Evolutionary conservation across 2,888 invertebrate genomes (phyloP), one percentile per base, ranked within the genome.

Genomic region (Hyposoter dolosus): DNA sequence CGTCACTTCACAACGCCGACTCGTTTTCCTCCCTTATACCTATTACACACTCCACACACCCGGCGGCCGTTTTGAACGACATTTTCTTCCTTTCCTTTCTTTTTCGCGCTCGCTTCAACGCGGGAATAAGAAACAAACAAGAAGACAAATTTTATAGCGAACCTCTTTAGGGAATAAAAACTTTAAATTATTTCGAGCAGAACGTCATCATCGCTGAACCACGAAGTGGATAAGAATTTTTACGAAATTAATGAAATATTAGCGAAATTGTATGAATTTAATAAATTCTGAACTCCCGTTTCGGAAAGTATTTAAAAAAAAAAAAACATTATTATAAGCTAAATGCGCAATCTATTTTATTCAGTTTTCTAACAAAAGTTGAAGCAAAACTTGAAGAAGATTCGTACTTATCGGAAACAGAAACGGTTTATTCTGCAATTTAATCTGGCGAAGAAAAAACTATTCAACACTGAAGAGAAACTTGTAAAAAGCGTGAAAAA

Each of bases 121-220:
- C 69, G 47, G 23, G 53, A 68, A 40, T 45, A 45, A 66, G 32
- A 60, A 63, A 47, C 23, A 53, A 82, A 78, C 28, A 69, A 71
- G 65, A 68, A 56, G 75, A 85, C 85, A 56, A 85, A 85, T 85
- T 85, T 82, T n/a, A 68, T 76, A 71, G 71, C 75, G 71, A 79
- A 85, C 79, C 47, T 63, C 23, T 76, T 80, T 65, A 71, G 28
- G 32, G 74, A 56, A n/a, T n/a, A n/a, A 82, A 78, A 84, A 79
- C 56, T 75, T 65, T 69, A 60, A 43, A 56, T 82, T 53, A 79
- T 72, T 74, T 47, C 63, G 28, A 71, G 9, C 47, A 28, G 56
- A 28, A 28, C 10, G 23, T 56, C 23, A 10, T 56, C 10, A 60
- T 28, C 28, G 4, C 12, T 3, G 23, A 15, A 4, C 28, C 15